phyloP scores from a whole-genome alignment of 2,888 invertebrate genomes.

The Slavum lentiscoides region DNA sequence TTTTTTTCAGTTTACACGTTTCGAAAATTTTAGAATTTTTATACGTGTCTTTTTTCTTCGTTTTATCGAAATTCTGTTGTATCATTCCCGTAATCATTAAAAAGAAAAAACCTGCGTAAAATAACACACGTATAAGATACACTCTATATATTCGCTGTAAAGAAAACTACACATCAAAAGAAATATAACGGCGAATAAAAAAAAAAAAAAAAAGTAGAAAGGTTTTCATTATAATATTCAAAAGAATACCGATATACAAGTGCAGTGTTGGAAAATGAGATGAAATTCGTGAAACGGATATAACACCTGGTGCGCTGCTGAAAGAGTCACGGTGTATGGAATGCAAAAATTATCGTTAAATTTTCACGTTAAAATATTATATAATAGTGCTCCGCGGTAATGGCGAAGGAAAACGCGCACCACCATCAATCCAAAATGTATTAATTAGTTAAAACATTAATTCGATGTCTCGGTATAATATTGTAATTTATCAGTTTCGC shows the following conservation, averaged over 20 bases:
- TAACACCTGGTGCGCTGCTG: background rate
- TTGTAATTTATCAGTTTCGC: too few species aligned
- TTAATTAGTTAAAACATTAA: background rate
- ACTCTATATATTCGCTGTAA: background rate
- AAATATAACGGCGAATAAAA: background rate
- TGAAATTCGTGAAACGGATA: slow-evolving; percentile 12
- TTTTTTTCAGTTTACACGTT: too few species aligned
- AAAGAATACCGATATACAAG: background rate
- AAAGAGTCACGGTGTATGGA: slow-evolving; percentile 12
- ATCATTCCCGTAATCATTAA: too few species aligned
- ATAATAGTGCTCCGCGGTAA: background rate
- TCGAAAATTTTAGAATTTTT: too few species aligned
- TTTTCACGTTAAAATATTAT: slow-evolving; percentile 20
- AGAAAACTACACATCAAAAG: slow-evolving; percentile 17
- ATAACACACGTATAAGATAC: too few species aligned
- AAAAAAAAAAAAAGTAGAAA: background rate
- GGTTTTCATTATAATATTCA: slow-evolving; percentile 17
- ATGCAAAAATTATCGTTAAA: slow-evolving; percentile 16
- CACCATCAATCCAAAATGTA: slow-evolving; percentile 1
- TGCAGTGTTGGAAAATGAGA: background rate
- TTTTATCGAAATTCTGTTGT: too few species aligned
- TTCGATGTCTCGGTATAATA: background rate
- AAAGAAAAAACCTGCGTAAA: too few species aligned
- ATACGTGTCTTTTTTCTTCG: too few species aligned
- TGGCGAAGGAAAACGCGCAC: background rate